A percentile compares a stretch with the other conserved stretches of the same genome.
Conservation (phyloP, 2,888 invertebrate species). For the Drosophila parthenogenetica region DNA sequence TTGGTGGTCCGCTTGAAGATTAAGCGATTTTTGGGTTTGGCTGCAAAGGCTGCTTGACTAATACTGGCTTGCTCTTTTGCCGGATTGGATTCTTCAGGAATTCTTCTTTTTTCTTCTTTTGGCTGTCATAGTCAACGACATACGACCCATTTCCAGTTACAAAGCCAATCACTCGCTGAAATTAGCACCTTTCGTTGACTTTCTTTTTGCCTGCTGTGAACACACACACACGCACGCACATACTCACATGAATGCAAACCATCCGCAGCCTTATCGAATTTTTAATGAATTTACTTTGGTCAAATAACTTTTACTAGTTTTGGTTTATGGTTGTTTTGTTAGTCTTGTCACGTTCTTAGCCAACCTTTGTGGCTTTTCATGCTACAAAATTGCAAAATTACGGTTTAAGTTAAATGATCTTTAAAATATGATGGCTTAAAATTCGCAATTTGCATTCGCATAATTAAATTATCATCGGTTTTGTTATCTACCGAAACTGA, state of each 20-base stretch:
- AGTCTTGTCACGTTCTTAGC: conserved; percentile 42
- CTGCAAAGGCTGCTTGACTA: conserved; percentile 19
- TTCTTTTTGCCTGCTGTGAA: conserved; percentile 64
- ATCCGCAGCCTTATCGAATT: conserved; percentile 65
- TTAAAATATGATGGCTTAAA: neutral
- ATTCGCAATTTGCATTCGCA: neutral
- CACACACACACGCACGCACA: conserved; percentile 6
- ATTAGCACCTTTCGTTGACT: conserved; percentile 78
- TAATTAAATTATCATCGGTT: neutral
- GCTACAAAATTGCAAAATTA: neutral
- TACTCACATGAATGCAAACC: neutral
- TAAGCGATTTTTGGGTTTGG: conserved; percentile 49
- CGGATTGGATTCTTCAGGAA: conserved; percentile 42
- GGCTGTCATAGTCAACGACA: conserved; percentile 47
- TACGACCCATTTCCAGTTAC: conserved; percentile 65
- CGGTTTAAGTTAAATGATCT: neutral
- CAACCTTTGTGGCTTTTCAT: conserved; percentile 36
- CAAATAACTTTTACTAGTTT: conserved; percentile 75
- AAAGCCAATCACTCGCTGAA: conserved; percentile 65
- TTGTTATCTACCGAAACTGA: neutral
- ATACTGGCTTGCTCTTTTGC: neutral
- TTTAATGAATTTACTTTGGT: conserved; percentile 70
- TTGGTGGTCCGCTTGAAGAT: conserved; percentile 62
- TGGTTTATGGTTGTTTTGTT: conserved; percentile 9
- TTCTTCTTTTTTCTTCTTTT: conserved; percentile 18